phyloP scores from a whole-genome alignment of 1,140 invertebrate species.

The Brachionus angularis region DNA sequence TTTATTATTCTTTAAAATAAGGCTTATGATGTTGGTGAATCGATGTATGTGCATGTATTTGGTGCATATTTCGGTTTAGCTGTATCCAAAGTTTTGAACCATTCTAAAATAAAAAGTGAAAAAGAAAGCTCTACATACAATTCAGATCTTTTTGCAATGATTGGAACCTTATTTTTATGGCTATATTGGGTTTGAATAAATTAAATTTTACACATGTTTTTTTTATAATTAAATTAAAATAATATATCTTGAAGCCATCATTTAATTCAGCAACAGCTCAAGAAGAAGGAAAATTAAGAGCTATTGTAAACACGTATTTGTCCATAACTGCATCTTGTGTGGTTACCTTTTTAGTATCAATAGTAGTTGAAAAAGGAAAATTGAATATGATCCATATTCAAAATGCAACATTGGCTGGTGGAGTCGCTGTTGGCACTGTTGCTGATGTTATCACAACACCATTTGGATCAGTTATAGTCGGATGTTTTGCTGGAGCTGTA shows the following conservation, averaged over 20 bases:
- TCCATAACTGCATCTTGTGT: slow-evolving; percentile 77
- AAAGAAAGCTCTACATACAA: slow-evolving; percentile 71
- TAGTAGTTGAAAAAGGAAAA: slow-evolving; percentile 64
- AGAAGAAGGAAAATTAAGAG: slow-evolving; percentile 70
- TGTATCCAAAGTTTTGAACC: slow-evolving; percentile 66
- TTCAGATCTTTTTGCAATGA: slow-evolving; percentile 86
- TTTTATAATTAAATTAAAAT: too few relatives aligned
- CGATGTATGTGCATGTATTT: slow-evolving; percentile 87
- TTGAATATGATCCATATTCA: slow-evolving; percentile 56
- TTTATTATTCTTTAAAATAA: slow-evolving; percentile 47
- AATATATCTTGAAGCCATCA: slow-evolving; percentile 63
- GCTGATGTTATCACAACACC: slow-evolving; percentile 78
- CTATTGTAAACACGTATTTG: slow-evolving; percentile 86
- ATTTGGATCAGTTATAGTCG: slow-evolving; percentile 76
- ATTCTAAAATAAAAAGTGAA: slow-evolving; percentile 56
- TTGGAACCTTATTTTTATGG: slow-evolving; percentile 61
- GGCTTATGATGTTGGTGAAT: slow-evolving; percentile 68
- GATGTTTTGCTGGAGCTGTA: slow-evolving; percentile 71
- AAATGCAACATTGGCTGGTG: slow-evolving; percentile 62
- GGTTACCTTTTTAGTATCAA: slow-evolving; percentile 75
- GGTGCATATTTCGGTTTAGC: slow-evolving; percentile 91
- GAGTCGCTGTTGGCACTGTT: slow-evolving; percentile 64
- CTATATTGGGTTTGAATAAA: neutral
- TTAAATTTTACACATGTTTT: neutral
- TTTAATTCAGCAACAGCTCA: slow-evolving; percentile 78